These are phyloP conservation scores for Arge pagana DNA, from an alignment of 2,888 invertebrate species.

Conservation along the genomic window DNA sequence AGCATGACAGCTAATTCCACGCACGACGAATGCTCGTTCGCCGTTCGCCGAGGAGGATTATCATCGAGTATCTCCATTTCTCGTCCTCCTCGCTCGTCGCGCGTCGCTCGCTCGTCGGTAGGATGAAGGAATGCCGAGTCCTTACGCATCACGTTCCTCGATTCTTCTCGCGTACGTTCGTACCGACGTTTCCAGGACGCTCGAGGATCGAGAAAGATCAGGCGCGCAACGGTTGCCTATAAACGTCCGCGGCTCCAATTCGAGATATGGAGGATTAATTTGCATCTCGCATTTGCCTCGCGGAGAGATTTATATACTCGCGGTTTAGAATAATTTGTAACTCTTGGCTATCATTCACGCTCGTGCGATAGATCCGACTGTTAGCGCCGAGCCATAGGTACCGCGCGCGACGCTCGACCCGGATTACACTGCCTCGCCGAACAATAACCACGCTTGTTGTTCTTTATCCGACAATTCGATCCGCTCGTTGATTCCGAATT, in stretches of 20 bases:
- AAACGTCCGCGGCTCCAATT: no score
- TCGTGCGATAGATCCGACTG: neutral
- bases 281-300: constrained; percentile 25
- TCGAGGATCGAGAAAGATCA: no score
- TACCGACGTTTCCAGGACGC: no score
- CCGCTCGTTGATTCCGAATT: neutral
- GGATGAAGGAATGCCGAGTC: no score
- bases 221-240: no score
- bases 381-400: neutral
- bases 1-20: constrained; percentile 45
- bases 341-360: neutral
- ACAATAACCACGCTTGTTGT: no score
- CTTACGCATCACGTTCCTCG: no score
- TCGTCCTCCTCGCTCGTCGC: no score
- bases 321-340: constrained; percentile 24
- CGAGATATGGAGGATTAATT: constrained; percentile 23
- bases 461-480: neutral
- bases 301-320: constrained; percentile 24
- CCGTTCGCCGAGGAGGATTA: constrained; percentile 15
- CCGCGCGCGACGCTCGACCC: neutral
- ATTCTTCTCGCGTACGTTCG: no score
- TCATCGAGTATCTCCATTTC: no score
- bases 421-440: neutral
- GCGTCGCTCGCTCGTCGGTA: no score
- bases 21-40: constrained; percentile 24